A percentile compares a stretch with the other conserved stretches of the same genome.
Evolutionary conservation across 2,113 vertebrate species (phyloP).

Genomic region (Cavia aperea): DNA sequence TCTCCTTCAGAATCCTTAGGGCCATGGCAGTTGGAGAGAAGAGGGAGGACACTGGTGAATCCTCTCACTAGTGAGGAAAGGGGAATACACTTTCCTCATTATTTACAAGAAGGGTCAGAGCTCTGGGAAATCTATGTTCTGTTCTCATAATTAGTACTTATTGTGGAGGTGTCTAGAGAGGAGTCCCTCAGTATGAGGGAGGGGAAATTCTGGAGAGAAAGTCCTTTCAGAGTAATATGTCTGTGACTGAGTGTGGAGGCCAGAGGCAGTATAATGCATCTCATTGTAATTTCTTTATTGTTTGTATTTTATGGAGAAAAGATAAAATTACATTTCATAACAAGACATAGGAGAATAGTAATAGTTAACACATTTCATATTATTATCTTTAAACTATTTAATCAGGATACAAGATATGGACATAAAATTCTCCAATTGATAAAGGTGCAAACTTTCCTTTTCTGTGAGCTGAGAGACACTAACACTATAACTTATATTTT

Average conservation of each 20-base stretch:
- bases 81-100: background rate
- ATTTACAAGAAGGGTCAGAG: background rate
- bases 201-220: background rate
- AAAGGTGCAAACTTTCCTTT: no score
- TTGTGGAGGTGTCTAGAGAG: constrained; percentile 40
- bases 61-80: background rate
- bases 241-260: background rate
- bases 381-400: no score
- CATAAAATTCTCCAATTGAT: no score
- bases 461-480: no score
- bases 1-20: background rate
- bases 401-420: no score
- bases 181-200: background rate
- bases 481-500: no score
- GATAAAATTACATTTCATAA: no score
- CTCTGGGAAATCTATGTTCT: constrained; percentile 10
- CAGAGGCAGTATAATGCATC: background rate
- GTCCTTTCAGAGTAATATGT: background rate
- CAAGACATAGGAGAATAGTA: no score
- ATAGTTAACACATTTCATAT: no score
- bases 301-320: no score
- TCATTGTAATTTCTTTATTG: background rate
- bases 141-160: constrained; percentile 10
- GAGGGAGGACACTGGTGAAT: background rate
- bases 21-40: background rate